phyloP scores from a whole-genome alignment of 2,113 vertebrate genomes.

The Uria aalge region DNA sequence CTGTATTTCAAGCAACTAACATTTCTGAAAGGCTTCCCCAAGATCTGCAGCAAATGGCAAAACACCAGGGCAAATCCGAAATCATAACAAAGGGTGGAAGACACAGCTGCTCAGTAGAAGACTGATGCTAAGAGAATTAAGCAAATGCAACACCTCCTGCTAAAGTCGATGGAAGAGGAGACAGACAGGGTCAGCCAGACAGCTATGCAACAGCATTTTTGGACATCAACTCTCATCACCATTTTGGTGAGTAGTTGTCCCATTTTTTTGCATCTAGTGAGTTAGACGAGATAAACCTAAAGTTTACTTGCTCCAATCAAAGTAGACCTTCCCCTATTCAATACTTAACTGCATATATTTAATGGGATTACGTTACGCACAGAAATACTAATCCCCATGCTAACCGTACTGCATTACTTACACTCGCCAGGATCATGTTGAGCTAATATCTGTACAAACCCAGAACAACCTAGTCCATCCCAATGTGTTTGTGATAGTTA shows the following conservation, averaged over 20 bases:
- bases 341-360: background rate
- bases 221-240: background rate
- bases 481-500: background rate
- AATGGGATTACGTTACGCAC: accelerated
- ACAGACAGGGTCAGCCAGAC: background rate
- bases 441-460: background rate
- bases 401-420: background rate
- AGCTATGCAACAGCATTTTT: background rate
- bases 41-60: background rate
- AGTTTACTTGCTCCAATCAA: background rate
- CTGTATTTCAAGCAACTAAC: background rate
- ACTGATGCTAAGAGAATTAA: background rate
- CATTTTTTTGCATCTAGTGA: background rate
- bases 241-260: background rate
- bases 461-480: background rate
- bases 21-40: background rate
- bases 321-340: background rate
- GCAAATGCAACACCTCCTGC: background rate
- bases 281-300: background rate
- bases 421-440: background rate
- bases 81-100: background rate
- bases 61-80: background rate
- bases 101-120: background rate
- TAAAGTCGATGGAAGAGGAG: background rate
- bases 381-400: background rate